These are phyloP conservation scores for Dipodomys ordii DNA, from an alignment of 2,113 vertebrate genomes.

Conservation along the genomic window DNA sequence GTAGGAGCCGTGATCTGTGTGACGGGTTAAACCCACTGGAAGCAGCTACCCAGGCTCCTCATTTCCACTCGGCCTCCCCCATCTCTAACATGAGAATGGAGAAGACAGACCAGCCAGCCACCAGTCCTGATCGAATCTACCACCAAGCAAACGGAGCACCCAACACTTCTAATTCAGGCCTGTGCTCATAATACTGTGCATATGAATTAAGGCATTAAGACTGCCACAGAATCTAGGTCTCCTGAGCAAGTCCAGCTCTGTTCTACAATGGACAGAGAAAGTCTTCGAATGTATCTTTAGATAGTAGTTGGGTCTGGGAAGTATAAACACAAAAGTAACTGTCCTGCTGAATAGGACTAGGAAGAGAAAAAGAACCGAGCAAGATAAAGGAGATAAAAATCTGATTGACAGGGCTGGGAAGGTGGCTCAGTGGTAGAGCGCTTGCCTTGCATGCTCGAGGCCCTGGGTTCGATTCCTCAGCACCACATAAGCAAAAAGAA, in stretches of 20 bases:
- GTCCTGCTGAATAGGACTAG: not conserved
- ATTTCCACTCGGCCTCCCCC: not conserved
- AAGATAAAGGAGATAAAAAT: conserved; percentile 16
- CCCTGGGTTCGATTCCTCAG: too few relatives aligned
- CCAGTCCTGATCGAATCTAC: not conserved
- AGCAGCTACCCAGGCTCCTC: not conserved
- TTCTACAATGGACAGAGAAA: not conserved
- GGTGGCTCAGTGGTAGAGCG: too few relatives aligned
- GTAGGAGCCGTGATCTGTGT: not conserved
- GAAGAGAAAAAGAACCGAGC: not conserved
- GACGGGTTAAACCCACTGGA: not conserved
- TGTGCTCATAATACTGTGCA: not conserved
- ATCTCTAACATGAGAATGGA: fast-evolving
- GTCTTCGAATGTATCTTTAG: not conserved
- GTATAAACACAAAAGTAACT: not conserved
- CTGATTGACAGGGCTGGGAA: conserved; percentile 75
- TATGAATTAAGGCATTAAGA: not conserved
- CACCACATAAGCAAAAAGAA: too few relatives aligned
- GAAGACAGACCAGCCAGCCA: not conserved
- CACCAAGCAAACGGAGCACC: not conserved
- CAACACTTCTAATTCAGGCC: not conserved
- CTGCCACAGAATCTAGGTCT: not conserved
- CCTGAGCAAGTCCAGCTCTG: not conserved
- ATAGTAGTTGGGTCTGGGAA: not conserved
- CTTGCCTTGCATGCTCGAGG: too few relatives aligned